Conservation (phyloP, 2,888 invertebrate species). For the Tachina fera region DNA sequence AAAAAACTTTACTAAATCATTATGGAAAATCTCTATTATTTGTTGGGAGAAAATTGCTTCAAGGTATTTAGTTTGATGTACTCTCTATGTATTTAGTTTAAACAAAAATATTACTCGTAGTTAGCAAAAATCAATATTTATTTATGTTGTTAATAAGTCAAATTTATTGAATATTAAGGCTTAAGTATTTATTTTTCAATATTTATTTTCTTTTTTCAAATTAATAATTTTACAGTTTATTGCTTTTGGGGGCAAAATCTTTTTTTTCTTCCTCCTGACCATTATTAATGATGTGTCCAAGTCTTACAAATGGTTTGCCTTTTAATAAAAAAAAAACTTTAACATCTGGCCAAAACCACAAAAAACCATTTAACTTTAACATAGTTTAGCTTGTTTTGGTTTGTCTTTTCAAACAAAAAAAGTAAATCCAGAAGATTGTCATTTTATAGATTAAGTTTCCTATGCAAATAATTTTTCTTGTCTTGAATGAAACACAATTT, state of each 20-base stretch:
- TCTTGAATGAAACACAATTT: not conserved
- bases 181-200: not conserved
- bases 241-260: not conserved
- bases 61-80: slow-evolving; percentile 30
- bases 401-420: slow-evolving; percentile 48
- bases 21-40: slow-evolving; percentile 68
- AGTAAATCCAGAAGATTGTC: slow-evolving; percentile 59
- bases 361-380: slow-evolving; percentile 66
- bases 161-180: slow-evolving; percentile 32
- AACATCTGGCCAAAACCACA: slow-evolving; percentile 67
- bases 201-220: not conserved
- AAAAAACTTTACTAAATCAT: slow-evolving; percentile 54
- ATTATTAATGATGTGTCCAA: slow-evolving; percentile 66
- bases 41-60: slow-evolving; percentile 48
- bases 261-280: not conserved
- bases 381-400: slow-evolving; percentile 21
- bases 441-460: not conserved
- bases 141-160: slow-evolving; percentile 1
- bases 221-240: not conserved
- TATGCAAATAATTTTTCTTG: not conserved
- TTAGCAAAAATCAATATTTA: slow-evolving; percentile 1
- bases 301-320: slow-evolving; percentile 53
- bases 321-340: slow-evolving; percentile 32
- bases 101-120: too few relatives aligned
- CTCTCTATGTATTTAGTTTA: not conserved